A percentile compares a stretch with the other conserved stretches of the same genome.
These are phyloP conservation scores for Telmatherina bonti DNA, from an alignment of 2,797 vertebrate genomes.

Conservation along the genomic window DNA sequence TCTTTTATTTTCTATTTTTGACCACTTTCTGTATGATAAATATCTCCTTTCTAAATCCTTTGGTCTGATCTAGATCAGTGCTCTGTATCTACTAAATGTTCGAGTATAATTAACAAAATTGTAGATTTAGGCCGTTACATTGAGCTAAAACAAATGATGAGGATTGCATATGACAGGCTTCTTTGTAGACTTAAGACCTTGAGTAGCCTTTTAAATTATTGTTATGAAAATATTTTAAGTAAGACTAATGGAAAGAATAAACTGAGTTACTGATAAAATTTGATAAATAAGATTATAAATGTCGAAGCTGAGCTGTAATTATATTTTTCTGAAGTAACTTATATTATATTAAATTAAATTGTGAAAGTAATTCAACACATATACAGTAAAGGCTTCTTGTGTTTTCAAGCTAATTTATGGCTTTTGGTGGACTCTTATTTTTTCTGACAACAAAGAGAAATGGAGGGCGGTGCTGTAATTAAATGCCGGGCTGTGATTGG, in stretches of 20 bases:
- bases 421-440: background rate
- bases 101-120: too few relatives aligned
- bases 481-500: conserved; percentile 70
- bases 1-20: too few relatives aligned
- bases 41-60: too few relatives aligned
- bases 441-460: background rate
- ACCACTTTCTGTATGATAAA: too few relatives aligned
- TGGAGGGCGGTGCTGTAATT: conserved; percentile 64
- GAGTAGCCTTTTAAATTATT: background rate
- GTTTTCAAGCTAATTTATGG: conserved; percentile 39
- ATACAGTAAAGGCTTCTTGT: background rate
- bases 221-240: background rate
- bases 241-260: background rate
- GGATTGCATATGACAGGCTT: background rate
- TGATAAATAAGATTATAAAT: background rate
- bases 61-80: background rate
- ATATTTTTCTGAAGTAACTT: background rate
- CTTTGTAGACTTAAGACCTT: background rate
- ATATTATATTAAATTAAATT: background rate
- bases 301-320: background rate
- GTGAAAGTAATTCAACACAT: conserved; percentile 1
- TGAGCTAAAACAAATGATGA: background rate
- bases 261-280: background rate
- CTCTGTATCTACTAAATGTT: too few relatives aligned
- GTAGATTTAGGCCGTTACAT: background rate